These are phyloP conservation scores for Melanerpes aurifrons DNA, from an alignment of 2,113 vertebrate species.

Conservation along the genomic window DNA sequence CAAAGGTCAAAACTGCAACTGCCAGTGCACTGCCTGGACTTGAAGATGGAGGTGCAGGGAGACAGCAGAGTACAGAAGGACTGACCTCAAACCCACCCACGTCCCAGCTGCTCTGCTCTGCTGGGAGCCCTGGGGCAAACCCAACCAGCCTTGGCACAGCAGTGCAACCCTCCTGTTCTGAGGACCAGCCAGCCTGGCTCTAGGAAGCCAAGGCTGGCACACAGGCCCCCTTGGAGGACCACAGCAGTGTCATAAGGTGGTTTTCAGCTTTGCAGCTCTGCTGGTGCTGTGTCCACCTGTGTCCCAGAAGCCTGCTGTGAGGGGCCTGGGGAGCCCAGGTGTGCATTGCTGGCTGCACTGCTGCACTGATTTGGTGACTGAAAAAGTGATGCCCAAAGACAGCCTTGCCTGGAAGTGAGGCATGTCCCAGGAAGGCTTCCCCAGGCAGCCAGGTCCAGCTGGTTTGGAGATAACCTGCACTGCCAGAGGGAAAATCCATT, in stretches of 20 bases:
- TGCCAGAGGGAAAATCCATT: neutral
- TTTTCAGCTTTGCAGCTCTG: neutral
- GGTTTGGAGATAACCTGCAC: neutral
- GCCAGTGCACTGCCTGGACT: fast-evolving
- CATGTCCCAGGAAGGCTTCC: neutral
- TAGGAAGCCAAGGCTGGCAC: neutral
- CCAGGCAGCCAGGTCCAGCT: fast-evolving
- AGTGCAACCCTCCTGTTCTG: no score
- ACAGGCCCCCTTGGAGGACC: neutral
- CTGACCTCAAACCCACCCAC: fast-evolving
- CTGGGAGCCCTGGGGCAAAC: neutral
- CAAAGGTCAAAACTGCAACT: neutral
- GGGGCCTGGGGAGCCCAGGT: neutral
- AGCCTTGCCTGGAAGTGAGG: neutral
- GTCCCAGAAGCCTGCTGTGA: neutral
- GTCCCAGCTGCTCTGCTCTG: neutral
- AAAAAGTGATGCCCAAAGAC: neutral
- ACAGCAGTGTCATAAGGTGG: fast-evolving
- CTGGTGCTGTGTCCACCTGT: fast-evolving
- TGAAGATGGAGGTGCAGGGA: fast-evolving
- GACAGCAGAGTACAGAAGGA: neutral
- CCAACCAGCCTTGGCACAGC: fast-evolving
- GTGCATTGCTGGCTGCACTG: neutral
- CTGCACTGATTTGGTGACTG: fast-evolving
- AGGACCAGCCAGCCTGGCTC: neutral